Evolutionary conservation across 2,888 invertebrate genomes (phyloP).

Genomic region (Sphaerophoria rueppellii): DNA sequence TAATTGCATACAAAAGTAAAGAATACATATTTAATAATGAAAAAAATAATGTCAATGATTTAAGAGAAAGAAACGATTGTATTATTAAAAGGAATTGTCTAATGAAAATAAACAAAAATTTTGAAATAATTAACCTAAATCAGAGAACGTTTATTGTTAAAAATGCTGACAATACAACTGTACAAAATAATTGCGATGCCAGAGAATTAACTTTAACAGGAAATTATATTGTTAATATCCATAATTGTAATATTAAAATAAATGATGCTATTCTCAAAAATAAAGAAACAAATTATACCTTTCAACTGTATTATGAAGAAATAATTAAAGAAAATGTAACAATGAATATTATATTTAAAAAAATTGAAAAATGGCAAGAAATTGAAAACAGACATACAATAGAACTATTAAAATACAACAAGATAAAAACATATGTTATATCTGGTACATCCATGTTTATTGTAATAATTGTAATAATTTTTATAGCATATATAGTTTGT

Average conservation of each 20-base stretch:
- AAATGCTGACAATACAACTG: conserved; percentile 26
- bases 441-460: conserved; percentile 6
- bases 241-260: conserved; percentile 32
- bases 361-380: conserved; percentile 37
- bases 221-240: conserved; percentile 43
- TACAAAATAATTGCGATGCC: conserved; percentile 31
- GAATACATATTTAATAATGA: conserved; percentile 29
- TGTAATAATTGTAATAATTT: conserved; percentile 9
- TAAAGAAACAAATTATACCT: conserved; percentile 29
- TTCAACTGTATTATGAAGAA: conserved; percentile 37
- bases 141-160: conserved; percentile 39
- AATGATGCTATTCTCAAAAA: conserved; percentile 26
- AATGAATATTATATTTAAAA: conserved; percentile 28
- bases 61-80: conserved; percentile 40
- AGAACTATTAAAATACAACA: no score
- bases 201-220: conserved; percentile 34
- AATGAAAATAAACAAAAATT: conserved; percentile 21
- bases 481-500: no score
- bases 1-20: conserved; percentile 12
- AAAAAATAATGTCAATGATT: conserved; percentile 40
- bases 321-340: conserved; percentile 45
- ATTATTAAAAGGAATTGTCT: conserved; percentile 44
- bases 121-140: conserved; percentile 39
- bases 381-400: conserved; percentile 35
- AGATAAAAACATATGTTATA: no score